Conservation (phyloP, 1,140 invertebrate genomes). For the Meloidogyne hapla region DNA sequence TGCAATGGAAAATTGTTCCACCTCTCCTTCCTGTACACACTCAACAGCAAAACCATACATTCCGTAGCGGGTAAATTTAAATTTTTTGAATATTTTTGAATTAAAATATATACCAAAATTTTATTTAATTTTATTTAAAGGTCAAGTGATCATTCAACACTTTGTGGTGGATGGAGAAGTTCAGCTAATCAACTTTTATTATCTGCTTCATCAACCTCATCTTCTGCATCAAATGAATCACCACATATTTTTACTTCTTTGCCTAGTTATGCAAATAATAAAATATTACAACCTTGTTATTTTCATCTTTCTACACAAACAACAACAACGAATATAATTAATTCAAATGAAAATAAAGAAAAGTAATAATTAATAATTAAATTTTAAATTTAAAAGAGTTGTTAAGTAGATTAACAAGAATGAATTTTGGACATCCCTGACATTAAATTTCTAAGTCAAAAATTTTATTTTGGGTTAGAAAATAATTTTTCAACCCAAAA, state of each 20-base stretch:
- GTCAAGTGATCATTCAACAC: conserved; percentile 27
- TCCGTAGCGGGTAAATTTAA: conserved; percentile 68
- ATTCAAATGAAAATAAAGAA: background rate
- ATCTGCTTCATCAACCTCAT: conserved; percentile 70
- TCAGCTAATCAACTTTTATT: conserved; percentile 69
- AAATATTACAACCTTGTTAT: background rate
- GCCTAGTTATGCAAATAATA: background rate
- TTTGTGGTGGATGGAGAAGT: conserved; percentile 75
- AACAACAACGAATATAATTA: background rate
- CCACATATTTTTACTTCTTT: conserved; percentile 3
- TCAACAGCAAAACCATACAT: conserved; percentile 66
- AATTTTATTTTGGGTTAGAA: too few relatives aligned
- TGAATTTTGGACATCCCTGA: too few relatives aligned
- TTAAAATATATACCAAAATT: background rate
- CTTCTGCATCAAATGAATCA: conserved; percentile 24
- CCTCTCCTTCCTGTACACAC: conserved; percentile 69
- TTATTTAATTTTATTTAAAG: background rate
- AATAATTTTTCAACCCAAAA: too few relatives aligned
- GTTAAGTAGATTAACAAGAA: too few relatives aligned
- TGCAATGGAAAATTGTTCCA: conserved; percentile 61
- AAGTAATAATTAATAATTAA: background rate
- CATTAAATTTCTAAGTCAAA: too few relatives aligned
- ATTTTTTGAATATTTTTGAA: background rate
- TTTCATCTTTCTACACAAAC: background rate
- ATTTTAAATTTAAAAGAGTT: background rate